These are phyloP conservation scores for Erynnis tages DNA, from an alignment of 2,888 invertebrate species.

Conservation along the genomic window DNA sequence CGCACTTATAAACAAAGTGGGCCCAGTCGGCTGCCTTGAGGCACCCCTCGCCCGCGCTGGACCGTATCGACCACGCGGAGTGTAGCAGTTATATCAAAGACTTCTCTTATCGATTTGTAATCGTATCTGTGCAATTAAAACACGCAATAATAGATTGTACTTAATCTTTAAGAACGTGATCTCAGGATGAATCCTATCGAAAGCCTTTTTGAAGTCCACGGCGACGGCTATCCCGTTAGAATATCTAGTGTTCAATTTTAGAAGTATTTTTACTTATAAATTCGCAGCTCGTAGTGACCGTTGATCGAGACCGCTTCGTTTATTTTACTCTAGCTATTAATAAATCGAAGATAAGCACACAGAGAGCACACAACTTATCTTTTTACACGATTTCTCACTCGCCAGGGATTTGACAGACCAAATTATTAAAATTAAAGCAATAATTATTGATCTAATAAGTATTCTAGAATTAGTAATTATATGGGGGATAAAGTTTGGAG, in stretches of 20 bases:
- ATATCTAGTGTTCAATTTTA: slow-evolving; percentile 61
- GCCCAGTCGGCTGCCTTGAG: slow-evolving; percentile 59
- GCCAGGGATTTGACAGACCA: slow-evolving; percentile 71
- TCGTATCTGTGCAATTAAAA: slow-evolving; percentile 77
- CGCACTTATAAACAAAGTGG: slow-evolving; percentile 45
- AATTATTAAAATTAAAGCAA: slow-evolving; percentile 58
- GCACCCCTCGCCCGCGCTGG: slow-evolving; percentile 55
- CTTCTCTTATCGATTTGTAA: slow-evolving; percentile 54
- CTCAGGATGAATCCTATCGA: slow-evolving; percentile 77
- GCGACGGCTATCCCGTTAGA: slow-evolving; percentile 64
- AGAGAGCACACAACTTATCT: slow-evolving; percentile 65
- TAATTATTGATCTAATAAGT: slow-evolving; percentile 62
- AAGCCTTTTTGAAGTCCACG: slow-evolving; percentile 70
- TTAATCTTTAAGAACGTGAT: slow-evolving; percentile 79
- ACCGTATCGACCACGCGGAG: slow-evolving; percentile 61
- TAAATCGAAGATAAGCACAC: slow-evolving; percentile 61
- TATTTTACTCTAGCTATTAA: slow-evolving; percentile 60
- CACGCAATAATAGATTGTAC: slow-evolving; percentile 79
- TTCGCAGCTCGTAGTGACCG: slow-evolving; percentile 68
- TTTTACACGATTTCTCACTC: slow-evolving; percentile 68
- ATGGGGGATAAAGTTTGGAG: slow-evolving; percentile 43
- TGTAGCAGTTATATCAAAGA: slow-evolving; percentile 58
- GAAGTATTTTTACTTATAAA: slow-evolving; percentile 66
- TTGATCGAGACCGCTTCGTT: slow-evolving; percentile 58
- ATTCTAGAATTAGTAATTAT: slow-evolving; percentile 53